Percentiles rank a stretch among this genome's conserved stretches.
Evolutionary conservation across 1,140 invertebrate genomes (phyloP).

Genomic region (Bactericera cockerelli): DNA sequence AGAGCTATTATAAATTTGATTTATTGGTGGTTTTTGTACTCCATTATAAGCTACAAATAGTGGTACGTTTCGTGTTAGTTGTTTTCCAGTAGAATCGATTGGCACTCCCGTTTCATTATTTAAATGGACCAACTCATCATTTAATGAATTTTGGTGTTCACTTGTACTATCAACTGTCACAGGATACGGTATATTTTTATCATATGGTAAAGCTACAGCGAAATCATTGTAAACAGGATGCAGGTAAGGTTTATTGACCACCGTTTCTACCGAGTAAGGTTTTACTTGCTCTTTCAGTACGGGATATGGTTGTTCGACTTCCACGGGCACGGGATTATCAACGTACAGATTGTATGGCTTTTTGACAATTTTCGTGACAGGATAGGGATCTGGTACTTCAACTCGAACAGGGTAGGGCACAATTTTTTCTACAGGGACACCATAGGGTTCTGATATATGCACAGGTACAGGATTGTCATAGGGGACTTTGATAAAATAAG

Average conservation of each 20-base stretch:
- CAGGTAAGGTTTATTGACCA: background rate
- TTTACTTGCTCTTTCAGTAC: background rate
- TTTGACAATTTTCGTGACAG: background rate
- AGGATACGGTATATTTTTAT: background rate
- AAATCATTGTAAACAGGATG: background rate
- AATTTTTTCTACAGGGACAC: conserved; percentile 4
- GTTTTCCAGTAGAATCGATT: too few relatives aligned
- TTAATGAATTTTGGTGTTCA: too few relatives aligned
- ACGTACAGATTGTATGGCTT: conserved; percentile 4
- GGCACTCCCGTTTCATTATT: too few relatives aligned
- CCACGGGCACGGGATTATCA: conserved; percentile 4
- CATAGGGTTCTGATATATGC: background rate
- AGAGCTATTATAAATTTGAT: too few relatives aligned
- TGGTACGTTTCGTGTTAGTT: too few relatives aligned
- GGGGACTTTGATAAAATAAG: background rate
- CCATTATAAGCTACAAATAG: too few relatives aligned
- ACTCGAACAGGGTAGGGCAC: background rate
- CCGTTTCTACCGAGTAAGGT: background rate
- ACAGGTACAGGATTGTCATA: background rate
- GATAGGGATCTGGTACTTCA: conserved; percentile 1
- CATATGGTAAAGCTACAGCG: background rate
- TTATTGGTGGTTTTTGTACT: too few relatives aligned
- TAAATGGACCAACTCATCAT: too few relatives aligned
- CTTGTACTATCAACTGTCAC: background rate
- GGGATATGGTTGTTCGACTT: conserved; percentile 1